Evolutionary conservation across 2,113 vertebrate species (phyloP), one percentile per base, ranked within the genome.

Genomic region (Salvelinus alpinus): DNA sequence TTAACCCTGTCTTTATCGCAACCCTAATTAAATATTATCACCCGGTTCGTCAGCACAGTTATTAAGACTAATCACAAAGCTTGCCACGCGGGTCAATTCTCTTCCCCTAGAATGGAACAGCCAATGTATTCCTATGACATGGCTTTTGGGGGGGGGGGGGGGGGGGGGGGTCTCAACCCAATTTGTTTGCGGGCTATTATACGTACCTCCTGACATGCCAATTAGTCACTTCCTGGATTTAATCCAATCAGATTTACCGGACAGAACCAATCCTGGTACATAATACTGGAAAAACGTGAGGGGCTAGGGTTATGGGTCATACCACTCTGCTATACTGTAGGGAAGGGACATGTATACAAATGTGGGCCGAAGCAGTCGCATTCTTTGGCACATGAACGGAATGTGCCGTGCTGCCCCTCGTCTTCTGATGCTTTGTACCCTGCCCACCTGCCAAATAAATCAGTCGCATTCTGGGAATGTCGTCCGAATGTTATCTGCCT

Each of bases 341-440:
- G 68, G 64, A 6, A 12, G 12, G 14, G 64, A 14, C 60, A 25
- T 24, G 22, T 64, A 25, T 64, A 13, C 0, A 11, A 22, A 11
- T 34, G 16, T 69, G 68, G 27, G 22, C 13, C 3, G 31, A 54
- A 12, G 59, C 81, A 57, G 78, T 20, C 64, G 82, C 79, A 84
- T 85, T 91, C 87, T 90, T 90, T 92, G 91, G 91, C 88, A 85
- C 78, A 47, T 47, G 31, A 80, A 64, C 64, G 78, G 84, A 84
- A 86, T 67, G 80, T 85, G 76, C 77, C 74, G 79, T 75, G 67
- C 80, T 73, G 77, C 72, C 77, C 70, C 9, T 64, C 34, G 77
- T 80, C 68, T 87, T 82, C 84, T 82, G 81, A 86, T 57, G 62
- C 83, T 74, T 60, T 70, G 78, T 77, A 5, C 75, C 83, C 78